Conservation (phyloP, 2,888 invertebrate species). For the Thumatha senex region DNA sequence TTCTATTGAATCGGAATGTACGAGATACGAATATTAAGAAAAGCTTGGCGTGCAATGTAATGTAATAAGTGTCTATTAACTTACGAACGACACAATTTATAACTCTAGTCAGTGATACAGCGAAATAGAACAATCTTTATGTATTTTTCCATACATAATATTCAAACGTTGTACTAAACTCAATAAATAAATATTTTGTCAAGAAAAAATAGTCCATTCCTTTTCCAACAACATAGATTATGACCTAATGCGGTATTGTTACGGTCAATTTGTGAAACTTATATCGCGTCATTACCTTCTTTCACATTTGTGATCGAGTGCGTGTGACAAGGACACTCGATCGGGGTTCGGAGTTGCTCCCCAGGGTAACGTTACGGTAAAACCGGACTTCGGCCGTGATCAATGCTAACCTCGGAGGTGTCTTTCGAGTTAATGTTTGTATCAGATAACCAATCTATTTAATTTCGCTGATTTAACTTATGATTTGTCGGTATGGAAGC, state of each 20-base stretch:
- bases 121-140: conserved; percentile 43
- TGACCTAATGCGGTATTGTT: conserved; percentile 69
- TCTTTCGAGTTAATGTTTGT: conserved; percentile 69
- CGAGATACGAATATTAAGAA: conserved; percentile 21
- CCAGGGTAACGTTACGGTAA: conserved; percentile 70
- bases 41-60: conserved; percentile 39
- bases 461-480: conserved; percentile 38
- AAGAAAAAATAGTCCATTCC: conserved; percentile 47
- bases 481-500: conserved; percentile 27
- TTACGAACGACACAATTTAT: conserved; percentile 45
- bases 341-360: conserved; percentile 55
- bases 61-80: conserved; percentile 49
- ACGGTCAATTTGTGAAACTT: conserved; percentile 64
- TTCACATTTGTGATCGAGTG: conserved; percentile 50
- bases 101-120: conserved; percentile 43
- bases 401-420: conserved; percentile 71
- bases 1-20: conserved; percentile 4
- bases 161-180: conserved; percentile 12
- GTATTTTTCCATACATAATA: conserved; percentile 26
- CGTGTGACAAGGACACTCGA: conserved; percentile 57
- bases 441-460: conserved; percentile 58
- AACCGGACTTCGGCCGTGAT: conserved; percentile 74
- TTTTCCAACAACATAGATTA: conserved; percentile 56
- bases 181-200: conserved; percentile 48
- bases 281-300: conserved; percentile 56